These are phyloP conservation scores for Anguilla anguilla DNA, from an alignment of 2,797 vertebrate species.

Conservation along the genomic window DNA sequence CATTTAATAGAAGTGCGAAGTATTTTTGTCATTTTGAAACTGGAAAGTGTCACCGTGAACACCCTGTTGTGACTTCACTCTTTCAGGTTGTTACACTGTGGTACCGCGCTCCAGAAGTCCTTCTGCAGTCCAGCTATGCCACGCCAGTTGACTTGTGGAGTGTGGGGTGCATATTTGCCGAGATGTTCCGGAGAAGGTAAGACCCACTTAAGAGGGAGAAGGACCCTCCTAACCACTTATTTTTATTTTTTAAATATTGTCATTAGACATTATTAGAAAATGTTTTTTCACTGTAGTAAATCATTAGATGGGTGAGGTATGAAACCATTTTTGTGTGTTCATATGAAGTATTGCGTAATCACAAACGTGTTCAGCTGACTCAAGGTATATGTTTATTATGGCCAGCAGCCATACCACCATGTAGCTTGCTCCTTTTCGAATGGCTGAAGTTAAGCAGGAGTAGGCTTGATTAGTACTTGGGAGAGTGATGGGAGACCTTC, in stretches of 20 bases:
- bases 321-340: not conserved
- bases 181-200: slow-evolving; percentile 92
- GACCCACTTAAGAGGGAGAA: slow-evolving; percentile 29
- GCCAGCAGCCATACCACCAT: not conserved
- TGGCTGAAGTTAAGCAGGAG: too few relatives aligned
- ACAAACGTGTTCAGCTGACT: not conserved
- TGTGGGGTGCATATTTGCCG: slow-evolving; percentile 89
- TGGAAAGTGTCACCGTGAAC: not conserved
- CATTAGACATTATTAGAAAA: not conserved
- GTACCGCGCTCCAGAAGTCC: slow-evolving; percentile 89
- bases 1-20: not conserved
- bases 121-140: slow-evolving; percentile 90
- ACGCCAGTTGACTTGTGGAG: slow-evolving; percentile 93
- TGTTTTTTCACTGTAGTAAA: not conserved
- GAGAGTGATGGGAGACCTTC: too few relatives aligned
- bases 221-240: not conserved
- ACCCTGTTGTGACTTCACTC: not conserved
- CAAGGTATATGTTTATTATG: not conserved
- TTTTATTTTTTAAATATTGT: too few relatives aligned
- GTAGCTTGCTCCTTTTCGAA: too few relatives aligned
- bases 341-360: not conserved
- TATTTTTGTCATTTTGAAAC: slow-evolving; percentile 12
- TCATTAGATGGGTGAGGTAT: not conserved
- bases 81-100: slow-evolving; percentile 89
- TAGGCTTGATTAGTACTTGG: too few relatives aligned